Evolutionary conservation across 2,113 vertebrate species (phyloP), one percentile per base, ranked within the genome.

Genomic region (Platichthys stellatus): DNA sequence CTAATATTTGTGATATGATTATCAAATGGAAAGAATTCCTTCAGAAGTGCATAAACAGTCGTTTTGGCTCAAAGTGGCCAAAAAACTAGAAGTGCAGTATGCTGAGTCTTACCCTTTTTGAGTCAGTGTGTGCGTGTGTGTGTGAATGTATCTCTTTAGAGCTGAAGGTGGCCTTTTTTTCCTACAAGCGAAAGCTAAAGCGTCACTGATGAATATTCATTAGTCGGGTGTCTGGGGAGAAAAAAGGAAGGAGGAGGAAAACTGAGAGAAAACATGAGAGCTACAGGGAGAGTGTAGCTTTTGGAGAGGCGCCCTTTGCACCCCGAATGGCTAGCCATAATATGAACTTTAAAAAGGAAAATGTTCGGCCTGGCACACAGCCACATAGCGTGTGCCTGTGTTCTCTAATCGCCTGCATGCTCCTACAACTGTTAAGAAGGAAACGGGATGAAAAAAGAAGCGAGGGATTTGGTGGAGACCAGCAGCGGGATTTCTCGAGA

Each of bases 331-430:
- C 83, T 78, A 88, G 83, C 82, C 84, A 87, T 92, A 89, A 89
- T 86, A 89, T 88, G 38, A 92, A 88, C 78, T 83, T 79, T 71
- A 86, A 84, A 84, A 89, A 86, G 61, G 75, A 90, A 89, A 89
- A 83, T 70, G 76, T 89, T 81, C 82, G 35, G 64, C 64, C 63
- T 87, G 88, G 90, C 85, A 70, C 38, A 2, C 23, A 18, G 83
- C 86, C 73, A 88, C 70, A 59, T 59, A 89, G 82, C 80, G 71
- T 85, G 89, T 83, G 83, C 63, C 87, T 88, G 56, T 71, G 54
- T 69, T 64, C 80, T 74, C 84, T 81, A 86, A 90, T 89, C 77
- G 64, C 69, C 61, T 62, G 68, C 54, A 70, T 81, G 78, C 67
- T 81, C 63, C 56, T 58, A 68, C 65, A 79, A 88, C 75, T 80